Evolutionary conservation across 1,140 invertebrate genomes (phyloP).

Genomic region (Trichonephila clavata): DNA sequence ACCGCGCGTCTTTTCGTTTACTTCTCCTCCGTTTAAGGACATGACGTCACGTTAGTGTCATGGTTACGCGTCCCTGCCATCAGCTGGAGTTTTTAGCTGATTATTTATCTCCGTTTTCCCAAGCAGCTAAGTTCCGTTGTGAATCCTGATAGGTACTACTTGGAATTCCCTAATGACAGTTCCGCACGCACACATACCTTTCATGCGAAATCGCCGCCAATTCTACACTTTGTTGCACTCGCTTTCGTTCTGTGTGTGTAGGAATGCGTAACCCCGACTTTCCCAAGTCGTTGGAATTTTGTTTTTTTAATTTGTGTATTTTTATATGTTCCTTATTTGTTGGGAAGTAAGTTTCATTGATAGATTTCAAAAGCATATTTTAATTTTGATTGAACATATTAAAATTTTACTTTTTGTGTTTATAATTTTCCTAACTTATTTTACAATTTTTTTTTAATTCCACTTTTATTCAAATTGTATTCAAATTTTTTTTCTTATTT

Average conservation of each 20-base stretch:
- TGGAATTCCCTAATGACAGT: conserved; percentile 57
- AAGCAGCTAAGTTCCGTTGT: conserved; percentile 34
- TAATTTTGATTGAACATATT: neutral
- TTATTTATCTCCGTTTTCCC: conserved; percentile 60
- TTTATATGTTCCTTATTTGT: conserved; percentile 22
- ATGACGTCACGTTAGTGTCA: conserved; percentile 70
- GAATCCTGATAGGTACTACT: conserved; percentile 57
- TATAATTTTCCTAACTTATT: neutral
- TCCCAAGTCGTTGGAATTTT: neutral
- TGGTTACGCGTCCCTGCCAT: conserved; percentile 73
- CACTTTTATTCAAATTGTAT: neutral
- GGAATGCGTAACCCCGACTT: conserved; percentile 42
- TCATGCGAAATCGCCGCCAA: conserved; percentile 14
- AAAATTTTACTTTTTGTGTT: neutral
- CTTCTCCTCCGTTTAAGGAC: neutral
- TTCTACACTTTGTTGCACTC: neutral
- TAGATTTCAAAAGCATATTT: neutral
- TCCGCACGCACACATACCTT: conserved; percentile 37
- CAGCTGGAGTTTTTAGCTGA: conserved; percentile 70
- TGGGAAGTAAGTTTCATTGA: conserved; percentile 33
- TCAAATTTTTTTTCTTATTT: neutral
- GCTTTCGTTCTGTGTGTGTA: conserved; percentile 22
- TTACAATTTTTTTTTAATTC: neutral
- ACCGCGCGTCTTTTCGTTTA: conserved; percentile 24
- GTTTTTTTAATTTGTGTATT: conserved; percentile 15